Conservation (phyloP, 1,140 invertebrate species). For the Apocrypta bakeri region DNA sequence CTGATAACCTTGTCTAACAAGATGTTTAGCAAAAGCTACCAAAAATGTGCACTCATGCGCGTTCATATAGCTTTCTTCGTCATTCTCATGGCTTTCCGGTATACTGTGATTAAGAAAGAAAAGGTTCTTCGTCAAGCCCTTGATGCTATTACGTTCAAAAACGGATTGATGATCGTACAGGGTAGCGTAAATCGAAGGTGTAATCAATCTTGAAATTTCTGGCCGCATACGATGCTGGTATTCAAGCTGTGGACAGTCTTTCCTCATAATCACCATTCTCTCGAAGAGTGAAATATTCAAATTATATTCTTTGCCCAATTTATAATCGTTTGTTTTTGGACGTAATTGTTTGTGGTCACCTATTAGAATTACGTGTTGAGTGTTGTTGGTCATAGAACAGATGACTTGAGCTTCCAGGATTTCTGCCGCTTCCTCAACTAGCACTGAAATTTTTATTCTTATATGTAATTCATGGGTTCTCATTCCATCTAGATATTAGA, state of each 20-base stretch:
- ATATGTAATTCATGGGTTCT: neutral
- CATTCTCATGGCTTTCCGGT: neutral
- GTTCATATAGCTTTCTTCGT: slow-evolving; percentile 19
- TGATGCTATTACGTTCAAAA: neutral
- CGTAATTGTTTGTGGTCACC: slow-evolving; percentile 30
- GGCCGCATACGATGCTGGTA: slow-evolving; percentile 30
- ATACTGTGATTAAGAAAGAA: slow-evolving; percentile 10
- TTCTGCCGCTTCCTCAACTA: slow-evolving; percentile 29
- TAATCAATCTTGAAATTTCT: slow-evolving; percentile 5
- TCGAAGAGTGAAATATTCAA: slow-evolving; percentile 28
- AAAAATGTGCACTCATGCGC: slow-evolving; percentile 12
- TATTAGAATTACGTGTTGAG: slow-evolving; percentile 25
- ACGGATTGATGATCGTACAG: slow-evolving; percentile 11
- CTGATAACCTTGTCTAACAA: neutral
- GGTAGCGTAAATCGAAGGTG: slow-evolving; percentile 6
- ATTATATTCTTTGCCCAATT: slow-evolving; percentile 13
- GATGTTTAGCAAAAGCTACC: slow-evolving; percentile 15
- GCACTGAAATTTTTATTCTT: neutral
- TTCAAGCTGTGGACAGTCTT: neutral
- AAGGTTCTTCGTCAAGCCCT: slow-evolving; percentile 10
- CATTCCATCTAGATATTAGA: neutral
- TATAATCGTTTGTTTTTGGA: slow-evolving; percentile 1
- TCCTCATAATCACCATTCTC: neutral
- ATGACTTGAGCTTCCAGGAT: slow-evolving; percentile 19
- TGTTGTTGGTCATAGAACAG: neutral